Evolutionary conservation across 2,888 invertebrate species (phyloP), one percentile per base, ranked within the genome.

Genomic region (Melangyna quadrimaculata): DNA sequence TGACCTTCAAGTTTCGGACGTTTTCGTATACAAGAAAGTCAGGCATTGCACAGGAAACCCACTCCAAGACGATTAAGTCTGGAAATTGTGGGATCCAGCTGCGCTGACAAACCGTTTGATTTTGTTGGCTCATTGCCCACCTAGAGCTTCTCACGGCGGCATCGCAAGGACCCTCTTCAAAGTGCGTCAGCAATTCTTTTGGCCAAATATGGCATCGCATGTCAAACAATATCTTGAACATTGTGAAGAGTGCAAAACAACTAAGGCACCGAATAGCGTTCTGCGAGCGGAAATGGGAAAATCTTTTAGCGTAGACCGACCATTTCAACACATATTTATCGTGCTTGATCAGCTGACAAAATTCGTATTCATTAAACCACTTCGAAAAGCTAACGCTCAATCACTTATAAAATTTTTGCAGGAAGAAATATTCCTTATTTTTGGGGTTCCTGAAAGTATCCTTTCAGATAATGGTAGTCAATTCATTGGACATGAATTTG

Each of bases 381-480:
- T 73, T 7, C 7, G 12, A 19, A 61, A 4, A 17, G 61, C 51
- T 0, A 37, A 4, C 1, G 22, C 59, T 8, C 8, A 22, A 8
- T 22, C 35, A 10, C 22, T 59, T 5, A 22, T 59, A 7, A 1
- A 35, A 5, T 72, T 48, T 17, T 35, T 61, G 7, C 29, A 35
- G 0, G 72, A 72, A 10, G 45, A 72, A 0, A 5, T 71, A 1
- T 70, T 71, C 5, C 10, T 14, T 0, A 8, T 70, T 0, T 78
- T 71, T 10, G 70, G 55, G 0, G 78, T 71, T 0, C 78, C 71
- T 0, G 78, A 78, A 17, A 51, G 59, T 3, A 35, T 59, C 6
- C 37, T 59, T 32, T 55, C 69, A 0, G 69, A 70, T 22, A 70
- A 70, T 17, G 37, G 69, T 12, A 6, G 3, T 4, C 37, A 37